These are phyloP conservation scores for Pantherophis alleghaniensis DNA, from an alignment of 2,797 vertebrate species.

Conservation along the genomic window DNA sequence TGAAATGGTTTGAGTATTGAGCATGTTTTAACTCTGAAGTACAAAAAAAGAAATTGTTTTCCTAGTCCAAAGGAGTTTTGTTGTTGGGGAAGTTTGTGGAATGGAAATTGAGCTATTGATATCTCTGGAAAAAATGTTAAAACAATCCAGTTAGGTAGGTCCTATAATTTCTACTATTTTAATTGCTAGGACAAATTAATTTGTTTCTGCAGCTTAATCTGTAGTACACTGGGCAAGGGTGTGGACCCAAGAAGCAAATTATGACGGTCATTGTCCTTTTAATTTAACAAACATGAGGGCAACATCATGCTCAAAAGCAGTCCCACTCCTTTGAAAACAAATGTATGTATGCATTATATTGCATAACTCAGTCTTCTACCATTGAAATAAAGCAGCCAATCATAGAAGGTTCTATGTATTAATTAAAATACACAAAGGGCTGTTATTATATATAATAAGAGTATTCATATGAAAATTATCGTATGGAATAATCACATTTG, in stretches of 20 bases:
- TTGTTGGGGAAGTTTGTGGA: neutral
- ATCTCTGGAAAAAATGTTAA: conserved; percentile 52
- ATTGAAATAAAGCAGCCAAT: conserved; percentile 2
- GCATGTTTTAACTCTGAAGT: conserved; percentile 32
- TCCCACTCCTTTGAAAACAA: neutral
- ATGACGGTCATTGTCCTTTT: neutral
- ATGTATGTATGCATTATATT: neutral
- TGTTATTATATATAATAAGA: neutral
- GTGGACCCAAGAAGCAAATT: neutral
- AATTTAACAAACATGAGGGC: neutral
- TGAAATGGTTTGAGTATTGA: conserved; percentile 57
- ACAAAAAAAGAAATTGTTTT: conserved; percentile 47
- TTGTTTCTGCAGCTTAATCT: neutral
- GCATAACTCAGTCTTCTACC: neutral
- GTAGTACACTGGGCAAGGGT: neutral
- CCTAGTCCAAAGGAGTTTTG: conserved; percentile 57
- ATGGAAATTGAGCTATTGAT: conserved; percentile 32
- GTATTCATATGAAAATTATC: neutral
- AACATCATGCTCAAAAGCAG: neutral
- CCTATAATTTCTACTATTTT: conserved; percentile 40
- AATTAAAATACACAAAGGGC: neutral
- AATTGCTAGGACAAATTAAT: conserved; percentile 17
- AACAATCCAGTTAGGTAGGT: conserved; percentile 46
- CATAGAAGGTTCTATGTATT: neutral
- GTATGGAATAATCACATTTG: neutral